A percentile compares a stretch with the other conserved stretches of the same genome.
These are phyloP conservation scores for Sitta europaea DNA, from an alignment of 2,113 vertebrate species.

Conservation along the genomic window DNA sequence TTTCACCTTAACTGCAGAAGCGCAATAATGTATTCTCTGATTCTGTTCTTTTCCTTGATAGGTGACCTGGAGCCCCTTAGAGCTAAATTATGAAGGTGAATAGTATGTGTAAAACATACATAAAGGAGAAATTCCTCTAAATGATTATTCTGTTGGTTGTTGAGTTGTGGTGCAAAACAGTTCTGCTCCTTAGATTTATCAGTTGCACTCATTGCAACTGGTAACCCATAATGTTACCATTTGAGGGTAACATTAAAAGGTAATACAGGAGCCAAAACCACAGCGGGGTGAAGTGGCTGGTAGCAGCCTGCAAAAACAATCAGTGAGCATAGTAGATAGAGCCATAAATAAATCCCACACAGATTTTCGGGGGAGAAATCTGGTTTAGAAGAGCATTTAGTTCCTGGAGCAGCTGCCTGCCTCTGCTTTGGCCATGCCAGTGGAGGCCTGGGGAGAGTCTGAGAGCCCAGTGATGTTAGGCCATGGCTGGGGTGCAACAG, in stretches of 20 bases:
- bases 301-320: neutral
- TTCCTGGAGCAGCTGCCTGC: neutral
- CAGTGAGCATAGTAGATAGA: rapidly evolving
- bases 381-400: neutral
- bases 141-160: neutral
- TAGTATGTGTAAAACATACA: neutral
- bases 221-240: too few species aligned
- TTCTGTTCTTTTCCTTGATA: neutral
- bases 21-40: neutral
- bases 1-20: neutral
- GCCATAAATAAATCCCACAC: neutral
- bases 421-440: rapidly evolving
- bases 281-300: neutral
- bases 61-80: neutral
- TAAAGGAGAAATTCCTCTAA: neutral
- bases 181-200: neutral
- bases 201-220: too few species aligned
- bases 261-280: neutral
- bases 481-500: neutral
- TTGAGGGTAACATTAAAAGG: neutral
- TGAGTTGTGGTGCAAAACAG: neutral
- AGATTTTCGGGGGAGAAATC: neutral
- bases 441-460: neutral
- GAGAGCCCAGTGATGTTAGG: neutral
- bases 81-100: neutral